Evolutionary conservation across 2,113 vertebrate genomes (phyloP), one percentile per base, ranked within the genome.

Genomic region (Physeter macrocephalus): DNA sequence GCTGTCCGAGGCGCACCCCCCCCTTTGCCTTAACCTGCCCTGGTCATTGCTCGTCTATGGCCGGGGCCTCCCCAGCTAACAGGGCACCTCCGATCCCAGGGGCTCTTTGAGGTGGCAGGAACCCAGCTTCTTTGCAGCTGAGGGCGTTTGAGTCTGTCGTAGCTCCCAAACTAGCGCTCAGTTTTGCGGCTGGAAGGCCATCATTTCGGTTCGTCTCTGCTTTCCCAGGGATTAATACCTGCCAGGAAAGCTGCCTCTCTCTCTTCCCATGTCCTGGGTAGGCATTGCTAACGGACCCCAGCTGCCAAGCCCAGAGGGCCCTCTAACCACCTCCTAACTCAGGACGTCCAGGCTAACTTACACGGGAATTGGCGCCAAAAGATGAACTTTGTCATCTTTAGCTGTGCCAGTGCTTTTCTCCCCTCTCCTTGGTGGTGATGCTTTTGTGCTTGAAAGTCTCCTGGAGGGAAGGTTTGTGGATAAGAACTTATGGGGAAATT

Each of bases 311-410:
- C 34, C 43, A 29, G 36, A 41, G 75, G 12, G 36, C 39, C 6
- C 46, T 25, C 39, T 72, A 5, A 12, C 36, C 2, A 8, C 52
- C 52, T 52, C 52, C 52, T 52, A 52, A 21, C 71, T 54, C 14
- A 20, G 87, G 61, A 27, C 2, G 25, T 43, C 20, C 7, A 17
- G 36, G 71, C 12, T 15, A 10, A 62, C 29, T 75, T 29, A 3
- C 0, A 5, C 0, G 2, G 46, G 11, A 27, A 11, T 3, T 5
- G 66, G 57, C 0, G 0, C 54, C 23, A 4, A 41, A 21, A 13
- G 43, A 23, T 29, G 67, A 46, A 2, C 43, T 49, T 15, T 4
- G 20, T 23, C 36, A 2, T 23, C 6, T 36, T 36, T 8, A 67
- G 13, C 36, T 71, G 0, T 3, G 29, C 20, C 14, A 17, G 0